Evolutionary conservation across 2,888 invertebrate genomes (phyloP).

Genomic region (Epinotia demarniana): DNA sequence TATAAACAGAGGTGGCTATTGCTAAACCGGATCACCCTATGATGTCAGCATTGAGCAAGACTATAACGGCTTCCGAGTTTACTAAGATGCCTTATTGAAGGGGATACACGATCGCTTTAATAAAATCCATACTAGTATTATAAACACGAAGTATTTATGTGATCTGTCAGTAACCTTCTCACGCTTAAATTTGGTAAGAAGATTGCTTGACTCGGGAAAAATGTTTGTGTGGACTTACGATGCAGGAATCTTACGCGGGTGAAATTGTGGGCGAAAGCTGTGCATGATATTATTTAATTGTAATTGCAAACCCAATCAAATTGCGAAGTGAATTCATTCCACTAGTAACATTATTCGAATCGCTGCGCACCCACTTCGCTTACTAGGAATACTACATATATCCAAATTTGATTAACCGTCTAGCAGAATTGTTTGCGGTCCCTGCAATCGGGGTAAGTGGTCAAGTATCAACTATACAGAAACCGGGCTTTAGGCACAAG

Average conservation of each 20-base stretch:
- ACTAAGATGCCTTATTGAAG: constrained; percentile 9
- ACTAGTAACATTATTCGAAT: neutral
- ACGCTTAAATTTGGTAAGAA: neutral
- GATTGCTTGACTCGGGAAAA: neutral
- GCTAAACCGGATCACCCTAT: constrained; percentile 39
- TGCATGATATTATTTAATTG: neutral
- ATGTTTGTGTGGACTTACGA: too few species aligned
- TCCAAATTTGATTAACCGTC: constrained; percentile 51
- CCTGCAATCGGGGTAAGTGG: constrained; percentile 62
- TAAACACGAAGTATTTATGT: neutral
- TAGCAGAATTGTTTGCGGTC: constrained; percentile 51
- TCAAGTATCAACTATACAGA: constrained; percentile 54
- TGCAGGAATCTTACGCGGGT: too few species aligned
- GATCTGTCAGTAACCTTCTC: neutral
- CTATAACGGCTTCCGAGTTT: constrained; percentile 30
- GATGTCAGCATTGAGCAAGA: constrained; percentile 41
- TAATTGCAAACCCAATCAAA: neutral
- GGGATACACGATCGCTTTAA: constrained; percentile 13
- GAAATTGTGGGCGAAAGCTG: neutral
- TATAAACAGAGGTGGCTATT: constrained; percentile 36
- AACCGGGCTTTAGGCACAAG: constrained; percentile 46
- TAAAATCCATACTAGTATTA: neutral
- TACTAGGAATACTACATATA: constrained; percentile 48
- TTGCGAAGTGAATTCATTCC: neutral
- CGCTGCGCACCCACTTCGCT: neutral